Evolutionary conservation across 2,113 vertebrate species (phyloP).

Genomic region (Bubo blakistoni): DNA sequence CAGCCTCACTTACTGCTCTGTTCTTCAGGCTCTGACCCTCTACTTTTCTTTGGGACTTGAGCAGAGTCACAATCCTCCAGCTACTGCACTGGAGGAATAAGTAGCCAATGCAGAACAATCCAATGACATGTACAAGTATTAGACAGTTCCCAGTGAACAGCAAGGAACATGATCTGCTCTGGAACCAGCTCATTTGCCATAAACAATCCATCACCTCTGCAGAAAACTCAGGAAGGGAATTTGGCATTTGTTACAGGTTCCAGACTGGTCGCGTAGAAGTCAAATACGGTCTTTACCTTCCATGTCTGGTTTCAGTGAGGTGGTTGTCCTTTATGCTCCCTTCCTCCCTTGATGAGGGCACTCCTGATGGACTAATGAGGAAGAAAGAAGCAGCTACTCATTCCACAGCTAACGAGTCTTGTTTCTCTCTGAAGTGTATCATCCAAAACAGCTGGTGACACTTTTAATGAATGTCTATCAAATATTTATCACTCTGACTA

Average conservation of each 20-base stretch:
- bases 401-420: not conserved
- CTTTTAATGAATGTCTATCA: constrained; percentile 10
- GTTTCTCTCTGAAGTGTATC: not conserved
- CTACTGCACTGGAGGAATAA: not conserved
- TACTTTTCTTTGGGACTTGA: not conserved
- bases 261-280: not conserved
- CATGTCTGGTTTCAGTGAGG: not conserved
- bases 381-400: constrained; percentile 5
- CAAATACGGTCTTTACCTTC: not conserved
- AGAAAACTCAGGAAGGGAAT: not conserved
- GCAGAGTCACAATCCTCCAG: not conserved
- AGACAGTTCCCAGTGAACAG: not conserved
- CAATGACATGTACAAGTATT: not conserved
- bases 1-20: not conserved
- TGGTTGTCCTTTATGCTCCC: not conserved
- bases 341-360: not conserved
- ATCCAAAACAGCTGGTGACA: constrained; percentile 8
- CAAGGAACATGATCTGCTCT: not conserved
- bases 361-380: not conserved
- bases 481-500: constrained; percentile 12
- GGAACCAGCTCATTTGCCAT: not conserved
- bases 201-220: not conserved
- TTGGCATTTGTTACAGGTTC: not conserved
- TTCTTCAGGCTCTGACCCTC: not conserved
- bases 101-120: not conserved